Evolutionary conservation across 1,140 invertebrate genomes (phyloP), one percentile per base, ranked within the genome.

Genomic region (Philopotamus ludificatus): DNA sequence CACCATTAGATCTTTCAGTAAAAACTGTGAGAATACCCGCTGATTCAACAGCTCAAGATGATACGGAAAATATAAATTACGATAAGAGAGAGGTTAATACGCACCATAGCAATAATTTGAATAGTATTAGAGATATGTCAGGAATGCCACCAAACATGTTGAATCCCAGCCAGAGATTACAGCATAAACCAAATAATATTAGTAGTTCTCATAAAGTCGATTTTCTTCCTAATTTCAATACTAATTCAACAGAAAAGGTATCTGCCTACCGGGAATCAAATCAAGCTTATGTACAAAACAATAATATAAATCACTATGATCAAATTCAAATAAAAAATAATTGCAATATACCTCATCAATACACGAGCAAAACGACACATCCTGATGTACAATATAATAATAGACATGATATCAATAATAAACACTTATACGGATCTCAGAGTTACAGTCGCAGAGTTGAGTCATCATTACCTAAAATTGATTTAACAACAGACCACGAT

Each of bases 11-110:
- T 76, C 78, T 93, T 10, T 93, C 91, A 0, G 90, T 93, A 28
- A 93, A 92, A 73, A 93, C 91, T 0, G 87, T 93, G 0, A 87
- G 91, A 71, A 92, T 90, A 34, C 88, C 90, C 0, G 91, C 91
- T 0, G 91, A 93, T 75, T 92, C 91, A 0, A 92, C 91, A 0
- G 87, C 87, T 0, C 84, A 87, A 71, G 88, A 90, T 71, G 88
- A 90, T 51, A 71, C 76, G 2, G 81, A 85, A 53, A 77, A 77
- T 73, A 74, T 74, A 61, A 75, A 67, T 10, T 78, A 75, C 15
- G 72, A 69, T 1, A 58, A 59, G 3, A 73, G 73, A 7, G 23
- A 73, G 12, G 77, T 79, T 71, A n/a, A n/a, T n/a, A 51, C n/a
- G 15, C 7, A 44, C 10, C 20, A 50, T 25, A 54, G 41, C 21